Percentiles rank a stretch among this genome's conserved stretches.
Evolutionary conservation across 2,113 vertebrate genomes (phyloP).

Genomic region (Cromileptes altivelis): DNA sequence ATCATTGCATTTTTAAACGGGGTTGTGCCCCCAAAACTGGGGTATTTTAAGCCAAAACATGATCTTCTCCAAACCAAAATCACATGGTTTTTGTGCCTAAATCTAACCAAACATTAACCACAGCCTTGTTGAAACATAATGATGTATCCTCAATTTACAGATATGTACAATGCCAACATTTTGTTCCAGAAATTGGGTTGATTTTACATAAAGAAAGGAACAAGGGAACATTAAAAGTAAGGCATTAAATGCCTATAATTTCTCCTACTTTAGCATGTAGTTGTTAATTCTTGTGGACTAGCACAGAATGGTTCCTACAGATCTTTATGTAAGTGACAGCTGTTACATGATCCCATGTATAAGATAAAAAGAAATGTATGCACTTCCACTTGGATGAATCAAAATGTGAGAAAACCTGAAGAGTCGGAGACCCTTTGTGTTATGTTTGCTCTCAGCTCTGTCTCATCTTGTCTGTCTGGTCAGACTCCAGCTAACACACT

Average conservation of each 20-base stretch:
- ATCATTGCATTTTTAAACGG: too few relatives aligned
- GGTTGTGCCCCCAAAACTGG: too few relatives aligned
- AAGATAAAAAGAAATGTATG: not conserved
- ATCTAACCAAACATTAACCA: too few relatives aligned
- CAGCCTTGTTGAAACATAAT: too few relatives aligned
- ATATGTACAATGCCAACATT: too few relatives aligned
- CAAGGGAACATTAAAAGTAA: not conserved
- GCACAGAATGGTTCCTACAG: not conserved
- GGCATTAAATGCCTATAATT: not conserved
- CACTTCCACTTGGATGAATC: not conserved
- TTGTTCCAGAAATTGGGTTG: too few relatives aligned
- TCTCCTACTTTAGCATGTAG: not conserved
- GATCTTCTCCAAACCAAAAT: too few relatives aligned
- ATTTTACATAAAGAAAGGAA: too few relatives aligned
- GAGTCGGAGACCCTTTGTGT: not conserved
- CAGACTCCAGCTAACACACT: constrained; percentile 12
- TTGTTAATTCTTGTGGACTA: not conserved
- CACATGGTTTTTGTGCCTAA: too few relatives aligned
- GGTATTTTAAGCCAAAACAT: too few relatives aligned
- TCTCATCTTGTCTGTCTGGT: constrained; percentile 2
- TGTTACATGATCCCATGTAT: not conserved
- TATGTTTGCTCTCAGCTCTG: not conserved
- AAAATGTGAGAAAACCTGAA: not conserved
- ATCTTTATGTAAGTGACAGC: not conserved
- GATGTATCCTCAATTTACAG: too few relatives aligned